These are phyloP conservation scores for Melieria picta DNA, from an alignment of 2,888 invertebrate species.

Conservation along the genomic window DNA sequence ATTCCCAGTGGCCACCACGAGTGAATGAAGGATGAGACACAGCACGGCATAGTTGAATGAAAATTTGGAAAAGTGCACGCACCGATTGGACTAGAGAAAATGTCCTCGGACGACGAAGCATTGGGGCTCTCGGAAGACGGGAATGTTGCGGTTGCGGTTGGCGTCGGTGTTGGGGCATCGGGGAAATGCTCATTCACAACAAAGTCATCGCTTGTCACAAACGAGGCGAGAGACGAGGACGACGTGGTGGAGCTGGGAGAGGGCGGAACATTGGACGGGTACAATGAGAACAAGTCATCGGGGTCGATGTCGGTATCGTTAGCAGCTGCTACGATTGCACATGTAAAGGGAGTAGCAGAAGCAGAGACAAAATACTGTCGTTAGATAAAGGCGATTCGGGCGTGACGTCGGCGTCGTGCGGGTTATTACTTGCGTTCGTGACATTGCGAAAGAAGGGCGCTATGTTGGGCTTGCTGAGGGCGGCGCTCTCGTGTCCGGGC, in stretches of 20 bases:
- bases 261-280: slow-evolving; percentile 13
- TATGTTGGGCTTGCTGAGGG: slow-evolving; percentile 40
- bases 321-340: slow-evolving; percentile 42
- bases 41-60: too few species aligned
- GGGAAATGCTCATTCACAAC: neutral
- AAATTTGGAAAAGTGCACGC: slow-evolving; percentile 43
- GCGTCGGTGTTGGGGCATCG: slow-evolving; percentile 7
- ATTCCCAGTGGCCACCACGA: too few species aligned
- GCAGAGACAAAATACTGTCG: slow-evolving; percentile 57
- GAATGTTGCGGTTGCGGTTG: slow-evolving; percentile 5
- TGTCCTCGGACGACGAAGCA: slow-evolving; percentile 60
- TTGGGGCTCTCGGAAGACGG: slow-evolving; percentile 41
- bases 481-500: slow-evolving; percentile 48
- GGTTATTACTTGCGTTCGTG: slow-evolving; percentile 29
- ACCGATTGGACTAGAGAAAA: slow-evolving; percentile 64
- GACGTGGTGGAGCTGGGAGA: slow-evolving; percentile 30
- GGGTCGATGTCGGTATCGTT: slow-evolving; percentile 29
- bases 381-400: slow-evolving; percentile 38
- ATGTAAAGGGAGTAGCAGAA: slow-evolving; percentile 58
- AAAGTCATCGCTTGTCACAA: slow-evolving; percentile 14
- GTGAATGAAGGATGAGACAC: too few species aligned
- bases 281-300: slow-evolving; percentile 26
- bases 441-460: neutral
- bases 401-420: neutral
- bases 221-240: slow-evolving; percentile 33